Conservation (phyloP, 2,888 invertebrate genomes). For the Anthophora plumipes region DNA sequence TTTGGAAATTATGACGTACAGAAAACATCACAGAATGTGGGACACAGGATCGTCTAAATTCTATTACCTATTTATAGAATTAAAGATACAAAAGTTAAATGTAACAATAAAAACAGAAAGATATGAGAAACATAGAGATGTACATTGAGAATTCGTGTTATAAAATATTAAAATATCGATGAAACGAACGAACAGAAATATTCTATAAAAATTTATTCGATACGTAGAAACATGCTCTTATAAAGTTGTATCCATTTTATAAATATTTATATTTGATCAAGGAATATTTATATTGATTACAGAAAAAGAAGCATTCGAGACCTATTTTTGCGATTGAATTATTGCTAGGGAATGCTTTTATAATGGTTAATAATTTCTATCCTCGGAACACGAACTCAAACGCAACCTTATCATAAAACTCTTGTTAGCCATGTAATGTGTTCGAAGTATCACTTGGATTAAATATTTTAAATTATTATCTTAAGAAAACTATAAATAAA, state of each 20-base stretch:
- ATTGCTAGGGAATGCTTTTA: constrained; percentile 30
- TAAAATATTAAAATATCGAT: not conserved
- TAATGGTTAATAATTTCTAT: constrained; percentile 11
- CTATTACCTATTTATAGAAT: not conserved
- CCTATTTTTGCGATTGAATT: constrained; percentile 11
- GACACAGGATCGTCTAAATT: not conserved
- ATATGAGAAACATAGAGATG: not conserved
- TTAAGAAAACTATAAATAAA: constrained; percentile 56
- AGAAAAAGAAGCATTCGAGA: constrained; percentile 29
- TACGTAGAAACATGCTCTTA: constrained; percentile 30
- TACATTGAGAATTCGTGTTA: not conserved
- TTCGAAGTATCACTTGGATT: not conserved
- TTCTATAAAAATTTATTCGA: constrained; percentile 32
- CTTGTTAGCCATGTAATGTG: not conserved
- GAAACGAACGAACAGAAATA: not conserved
- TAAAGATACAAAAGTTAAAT: not conserved
- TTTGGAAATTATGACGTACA: constrained; percentile 9
- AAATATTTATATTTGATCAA: constrained; percentile 25
- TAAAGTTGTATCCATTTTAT: constrained; percentile 30
- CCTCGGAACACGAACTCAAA: not conserved
- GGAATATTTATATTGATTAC: constrained; percentile 18
- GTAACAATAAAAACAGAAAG: constrained; percentile 1
- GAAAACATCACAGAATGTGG: not conserved
- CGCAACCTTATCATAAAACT: not conserved
- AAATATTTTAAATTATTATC: constrained; percentile 14